Evolutionary conservation across 2,797 vertebrate species (phyloP).

Genomic region (Rallus crepitans): DNA sequence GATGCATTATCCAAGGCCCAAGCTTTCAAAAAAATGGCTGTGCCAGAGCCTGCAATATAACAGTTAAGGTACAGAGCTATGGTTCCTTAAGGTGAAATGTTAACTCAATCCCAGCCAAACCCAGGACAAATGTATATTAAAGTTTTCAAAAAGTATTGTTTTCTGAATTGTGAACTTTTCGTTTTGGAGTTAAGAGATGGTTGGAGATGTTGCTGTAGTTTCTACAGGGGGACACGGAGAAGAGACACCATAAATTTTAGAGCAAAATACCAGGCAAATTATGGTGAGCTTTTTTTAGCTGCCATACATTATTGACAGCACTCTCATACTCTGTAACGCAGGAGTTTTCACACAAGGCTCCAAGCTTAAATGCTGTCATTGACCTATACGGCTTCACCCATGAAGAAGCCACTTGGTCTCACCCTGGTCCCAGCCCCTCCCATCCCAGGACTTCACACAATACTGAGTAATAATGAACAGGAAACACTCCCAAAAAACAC

Average conservation of each 20-base stretch:
- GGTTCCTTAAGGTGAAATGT: neutral
- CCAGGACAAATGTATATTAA: rapidly evolving
- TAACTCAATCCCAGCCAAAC: too few relatives aligned
- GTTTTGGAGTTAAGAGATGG: neutral
- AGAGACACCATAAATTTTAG: neutral
- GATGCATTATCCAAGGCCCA: conserved; percentile 65
- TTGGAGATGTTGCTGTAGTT: neutral
- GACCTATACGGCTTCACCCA: neutral
- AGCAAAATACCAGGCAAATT: neutral
- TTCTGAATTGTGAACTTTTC: neutral
- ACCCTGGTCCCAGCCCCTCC: neutral
- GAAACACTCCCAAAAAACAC: rapidly evolving
- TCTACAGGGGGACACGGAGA: neutral
- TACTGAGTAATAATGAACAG: neutral
- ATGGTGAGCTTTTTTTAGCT: neutral
- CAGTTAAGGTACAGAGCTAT: conserved; percentile 67
- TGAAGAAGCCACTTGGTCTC: neutral
- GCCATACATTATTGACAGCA: rapidly evolving
- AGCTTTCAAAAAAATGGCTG: conserved; percentile 66
- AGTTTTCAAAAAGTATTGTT: neutral
- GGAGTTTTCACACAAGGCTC: neutral
- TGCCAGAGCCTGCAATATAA: conserved; percentile 78
- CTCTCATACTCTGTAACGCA: neutral
- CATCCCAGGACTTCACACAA: neutral
- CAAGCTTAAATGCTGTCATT: neutral